Evolutionary conservation across 2,113 vertebrate species (phyloP).

Genomic region (Pardalotus punctatus): DNA sequence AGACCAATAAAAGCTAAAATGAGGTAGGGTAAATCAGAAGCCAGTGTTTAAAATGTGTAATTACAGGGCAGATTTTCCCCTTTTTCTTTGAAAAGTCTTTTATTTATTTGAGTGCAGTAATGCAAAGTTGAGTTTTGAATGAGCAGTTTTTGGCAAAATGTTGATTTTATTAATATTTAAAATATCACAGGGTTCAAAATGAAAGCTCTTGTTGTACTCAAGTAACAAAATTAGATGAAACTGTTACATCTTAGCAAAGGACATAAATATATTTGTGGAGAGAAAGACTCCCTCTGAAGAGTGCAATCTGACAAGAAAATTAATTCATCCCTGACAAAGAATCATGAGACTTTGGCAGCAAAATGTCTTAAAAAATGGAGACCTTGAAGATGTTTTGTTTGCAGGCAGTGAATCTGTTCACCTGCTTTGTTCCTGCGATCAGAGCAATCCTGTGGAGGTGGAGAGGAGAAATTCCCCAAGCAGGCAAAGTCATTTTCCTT

Average conservation of each 20-base stretch:
- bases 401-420: neutral
- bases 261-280: neutral
- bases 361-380: neutral
- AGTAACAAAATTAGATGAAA: neutral
- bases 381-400: slow-evolving; percentile 5
- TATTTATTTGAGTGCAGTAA: neutral
- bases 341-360: neutral
- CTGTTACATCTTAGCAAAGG: neutral
- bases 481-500: neutral
- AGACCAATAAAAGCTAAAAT: neutral
- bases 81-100: neutral
- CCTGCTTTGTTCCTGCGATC: slow-evolving; percentile 25
- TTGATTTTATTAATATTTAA: neutral
- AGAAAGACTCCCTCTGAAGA: neutral
- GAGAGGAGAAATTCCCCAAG: neutral
- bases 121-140: neutral
- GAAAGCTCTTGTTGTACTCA: neutral
- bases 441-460: neutral
- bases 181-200: neutral
- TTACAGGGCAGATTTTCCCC: neutral
- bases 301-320: neutral
- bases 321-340: neutral
- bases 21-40: neutral
- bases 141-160: neutral
- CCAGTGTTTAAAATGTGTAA: neutral